A percentile compares a stretch with the other conserved stretches of the same genome.
Conservation (phyloP, 2,113 vertebrate genomes). For the Myotis yumanensis region DNA sequence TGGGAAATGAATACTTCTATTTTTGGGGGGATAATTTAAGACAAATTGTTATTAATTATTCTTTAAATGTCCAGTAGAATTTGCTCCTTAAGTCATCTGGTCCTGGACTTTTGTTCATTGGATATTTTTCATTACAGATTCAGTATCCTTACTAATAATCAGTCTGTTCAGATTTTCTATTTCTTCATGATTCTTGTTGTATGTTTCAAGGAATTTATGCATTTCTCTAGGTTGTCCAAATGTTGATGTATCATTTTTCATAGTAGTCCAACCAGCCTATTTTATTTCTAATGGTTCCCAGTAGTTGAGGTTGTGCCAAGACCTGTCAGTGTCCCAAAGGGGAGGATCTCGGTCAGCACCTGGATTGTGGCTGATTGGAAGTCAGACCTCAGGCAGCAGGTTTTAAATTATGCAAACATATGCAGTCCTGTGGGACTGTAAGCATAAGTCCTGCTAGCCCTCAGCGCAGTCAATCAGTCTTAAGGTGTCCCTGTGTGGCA, state of each 20-base stretch:
- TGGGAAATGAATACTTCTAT: not conserved
- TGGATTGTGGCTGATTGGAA: not conserved
- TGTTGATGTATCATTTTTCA: not conserved
- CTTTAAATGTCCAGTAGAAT: not conserved
- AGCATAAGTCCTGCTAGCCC: not conserved
- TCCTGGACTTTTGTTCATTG: not conserved
- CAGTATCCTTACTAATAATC: not conserved
- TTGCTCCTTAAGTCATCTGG: not conserved
- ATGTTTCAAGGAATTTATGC: not conserved
- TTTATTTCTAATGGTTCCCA: not conserved
- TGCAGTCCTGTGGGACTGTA: not conserved
- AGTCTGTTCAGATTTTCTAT: not conserved
- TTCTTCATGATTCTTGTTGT: not conserved
- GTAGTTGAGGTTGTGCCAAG: not conserved
- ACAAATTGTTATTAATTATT: not conserved
- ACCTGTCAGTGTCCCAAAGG: not conserved
- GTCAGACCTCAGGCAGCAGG: not conserved
- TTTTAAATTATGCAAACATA: not conserved
- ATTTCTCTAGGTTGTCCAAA: not conserved
- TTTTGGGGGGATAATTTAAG: not conserved
- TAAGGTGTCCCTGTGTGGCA: not conserved
- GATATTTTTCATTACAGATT: not conserved
- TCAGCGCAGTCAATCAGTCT: not conserved
- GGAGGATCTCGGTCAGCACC: not conserved
- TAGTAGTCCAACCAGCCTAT: not conserved